Percentiles rank a stretch among this genome's conserved stretches.
These are phyloP conservation scores for Mesoclemmys tuberculata DNA, from an alignment of 2,113 vertebrate genomes.

Conservation along the genomic window DNA sequence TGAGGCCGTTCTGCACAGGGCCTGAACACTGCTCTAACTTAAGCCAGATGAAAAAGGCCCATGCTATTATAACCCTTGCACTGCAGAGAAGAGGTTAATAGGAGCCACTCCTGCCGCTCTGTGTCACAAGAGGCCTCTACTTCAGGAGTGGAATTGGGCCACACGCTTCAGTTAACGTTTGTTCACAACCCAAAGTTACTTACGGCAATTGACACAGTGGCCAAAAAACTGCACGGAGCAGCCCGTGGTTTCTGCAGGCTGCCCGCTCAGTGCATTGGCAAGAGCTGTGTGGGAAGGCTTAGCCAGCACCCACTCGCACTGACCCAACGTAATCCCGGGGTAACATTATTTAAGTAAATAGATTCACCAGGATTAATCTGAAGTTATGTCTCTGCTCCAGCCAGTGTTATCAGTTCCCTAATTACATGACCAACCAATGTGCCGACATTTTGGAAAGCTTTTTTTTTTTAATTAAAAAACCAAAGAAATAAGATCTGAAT, in stretches of 20 bases:
- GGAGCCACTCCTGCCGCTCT: neutral
- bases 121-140: neutral
- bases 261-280: neutral
- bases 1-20: neutral
- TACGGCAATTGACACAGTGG: neutral
- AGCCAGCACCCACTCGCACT: constrained; percentile 2
- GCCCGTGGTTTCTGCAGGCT: neutral
- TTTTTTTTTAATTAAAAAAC: neutral
- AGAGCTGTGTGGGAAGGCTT: neutral
- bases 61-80: neutral
- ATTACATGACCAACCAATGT: neutral
- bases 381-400: neutral
- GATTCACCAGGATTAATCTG: neutral
- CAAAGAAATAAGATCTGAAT: accelerated
- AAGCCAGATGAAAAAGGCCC: neutral
- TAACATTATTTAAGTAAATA: neutral
- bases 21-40: neutral
- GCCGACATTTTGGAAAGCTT: neutral
- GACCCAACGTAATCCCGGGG: neutral
- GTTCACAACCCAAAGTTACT: neutral
- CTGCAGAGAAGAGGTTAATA: neutral
- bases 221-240: neutral
- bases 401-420: neutral
- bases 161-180: accelerated
- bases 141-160: neutral